Conservation (phyloP, 92 coral and sea anemone species). For the Actinostola sp. region DNA sequence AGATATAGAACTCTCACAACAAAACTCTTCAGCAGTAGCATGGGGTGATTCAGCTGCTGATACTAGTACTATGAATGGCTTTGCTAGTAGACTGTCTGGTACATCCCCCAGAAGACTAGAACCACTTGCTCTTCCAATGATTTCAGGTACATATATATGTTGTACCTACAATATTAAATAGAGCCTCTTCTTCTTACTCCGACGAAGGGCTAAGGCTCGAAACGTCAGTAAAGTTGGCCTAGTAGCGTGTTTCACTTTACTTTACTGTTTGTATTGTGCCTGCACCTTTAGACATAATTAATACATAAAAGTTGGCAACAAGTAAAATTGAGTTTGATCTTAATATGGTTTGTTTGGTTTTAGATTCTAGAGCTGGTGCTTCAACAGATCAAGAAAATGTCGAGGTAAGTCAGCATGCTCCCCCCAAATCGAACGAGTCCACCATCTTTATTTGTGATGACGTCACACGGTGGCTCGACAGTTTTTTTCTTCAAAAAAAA, state of each 20-base stretch:
- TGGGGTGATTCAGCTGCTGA: slow-evolving; percentile 68
- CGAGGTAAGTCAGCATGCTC: slow-evolving; percentile 46
- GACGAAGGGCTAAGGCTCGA: too few relatives aligned
- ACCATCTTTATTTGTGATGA: too few relatives aligned
- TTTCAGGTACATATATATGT: slow-evolving; percentile 25
- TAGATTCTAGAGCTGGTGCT: background rate
- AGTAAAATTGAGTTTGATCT: background rate
- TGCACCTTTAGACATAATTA: too few relatives aligned
- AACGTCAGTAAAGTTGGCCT: too few relatives aligned
- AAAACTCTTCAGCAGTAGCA: slow-evolving; percentile 54
- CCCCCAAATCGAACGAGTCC: too few relatives aligned
- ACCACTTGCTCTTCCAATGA: slow-evolving; percentile 62
- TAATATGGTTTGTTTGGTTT: background rate
- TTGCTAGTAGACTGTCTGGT: slow-evolving; percentile 58
- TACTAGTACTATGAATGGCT: slow-evolving; percentile 74
- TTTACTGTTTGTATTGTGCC: too few relatives aligned
- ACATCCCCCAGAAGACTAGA: slow-evolving; percentile 69
- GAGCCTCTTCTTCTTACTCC: too few relatives aligned
- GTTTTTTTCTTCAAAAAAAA: too few relatives aligned
- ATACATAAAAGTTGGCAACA: too few relatives aligned
- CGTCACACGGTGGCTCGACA: too few relatives aligned
- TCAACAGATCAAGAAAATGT: slow-evolving; percentile 42
- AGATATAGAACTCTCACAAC: slow-evolving; percentile 22
- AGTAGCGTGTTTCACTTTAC: too few relatives aligned
- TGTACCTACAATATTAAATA: background rate